Percentiles rank a stretch among this genome's conserved stretches.
Conservation (phyloP, 1,140 invertebrate genomes). For the Achroia grisella region DNA sequence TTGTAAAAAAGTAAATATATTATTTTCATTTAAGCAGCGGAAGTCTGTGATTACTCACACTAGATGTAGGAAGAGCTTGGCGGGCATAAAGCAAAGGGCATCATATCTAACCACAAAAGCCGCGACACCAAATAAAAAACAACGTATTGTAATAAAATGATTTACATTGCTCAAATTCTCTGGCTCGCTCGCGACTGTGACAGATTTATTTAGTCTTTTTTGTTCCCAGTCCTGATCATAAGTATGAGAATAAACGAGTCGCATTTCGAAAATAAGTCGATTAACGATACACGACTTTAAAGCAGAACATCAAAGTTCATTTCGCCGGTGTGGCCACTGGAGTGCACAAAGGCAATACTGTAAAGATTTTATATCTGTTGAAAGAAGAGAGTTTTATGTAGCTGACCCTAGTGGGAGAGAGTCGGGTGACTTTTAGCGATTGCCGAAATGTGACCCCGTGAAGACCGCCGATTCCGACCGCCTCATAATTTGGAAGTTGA, state of each 20-base stretch:
- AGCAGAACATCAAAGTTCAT: constrained; percentile 37
- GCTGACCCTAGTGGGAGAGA: constrained; percentile 24
- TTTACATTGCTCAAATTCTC: constrained; percentile 64
- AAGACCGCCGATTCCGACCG: constrained; percentile 33
- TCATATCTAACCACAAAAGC: constrained; percentile 32
- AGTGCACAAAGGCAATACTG: constrained; percentile 25
- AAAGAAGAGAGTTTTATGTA: constrained; percentile 45
- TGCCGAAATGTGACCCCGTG: constrained; percentile 68
- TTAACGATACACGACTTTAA: constrained; percentile 32
- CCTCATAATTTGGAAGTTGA: constrained; percentile 68
- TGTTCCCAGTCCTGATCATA: constrained; percentile 51
- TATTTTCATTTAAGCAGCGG: too few relatives aligned
- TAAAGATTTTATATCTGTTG: constrained; percentile 43
- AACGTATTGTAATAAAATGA: constrained; percentile 59
- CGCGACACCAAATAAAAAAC: constrained; percentile 39
- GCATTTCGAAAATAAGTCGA: constrained; percentile 30
- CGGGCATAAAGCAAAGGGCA: constrained; percentile 13
- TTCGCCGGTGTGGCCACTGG: constrained; percentile 20
- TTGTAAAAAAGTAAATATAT: too few relatives aligned
- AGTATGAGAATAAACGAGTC: constrained; percentile 57
- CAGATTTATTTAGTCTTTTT: constrained; percentile 62
- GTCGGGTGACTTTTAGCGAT: constrained; percentile 48
- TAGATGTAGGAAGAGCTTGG: background rate
- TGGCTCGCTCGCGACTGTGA: constrained; percentile 40
- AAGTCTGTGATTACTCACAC: constrained; percentile 9